phyloP scores from a whole-genome alignment of 2,797 vertebrate genomes.

The Furcifer pardalis region DNA sequence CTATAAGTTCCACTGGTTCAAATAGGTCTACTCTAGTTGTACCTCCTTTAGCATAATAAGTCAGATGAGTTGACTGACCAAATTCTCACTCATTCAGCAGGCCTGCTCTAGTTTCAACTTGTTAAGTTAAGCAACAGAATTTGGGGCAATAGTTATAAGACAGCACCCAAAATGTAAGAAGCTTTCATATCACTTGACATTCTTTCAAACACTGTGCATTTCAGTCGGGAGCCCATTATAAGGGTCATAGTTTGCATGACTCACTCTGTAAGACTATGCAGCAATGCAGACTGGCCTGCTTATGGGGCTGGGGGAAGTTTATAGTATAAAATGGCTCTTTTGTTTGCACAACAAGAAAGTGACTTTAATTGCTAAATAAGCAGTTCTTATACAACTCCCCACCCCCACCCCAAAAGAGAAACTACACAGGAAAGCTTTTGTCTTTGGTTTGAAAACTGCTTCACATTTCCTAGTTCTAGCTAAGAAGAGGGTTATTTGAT shows the following conservation, averaged over 20 bases:
- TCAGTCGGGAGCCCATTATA: not conserved
- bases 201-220: not conserved
- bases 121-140: too few species aligned
- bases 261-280: not conserved
- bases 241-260: not conserved
- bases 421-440: conserved; percentile 71
- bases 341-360: not conserved
- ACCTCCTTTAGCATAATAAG: too few species aligned
- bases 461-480: conserved; percentile 51
- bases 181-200: not conserved
- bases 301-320: not conserved
- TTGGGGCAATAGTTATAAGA: not conserved
- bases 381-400: not conserved
- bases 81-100: too few species aligned
- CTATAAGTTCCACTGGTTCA: too few species aligned
- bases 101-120: too few species aligned
- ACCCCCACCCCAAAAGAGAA: conserved; percentile 40
- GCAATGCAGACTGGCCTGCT: not conserved
- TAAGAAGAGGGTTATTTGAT: conserved; percentile 59
- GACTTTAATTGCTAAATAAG: conserved; percentile 33
- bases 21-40: too few species aligned
- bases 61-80: too few species aligned
- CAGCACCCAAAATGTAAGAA: not conserved
- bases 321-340: not conserved
- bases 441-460: conserved; percentile 46